phyloP scores from a whole-genome alignment of 2,113 vertebrate species.

The Romanogobio albipinnatus region DNA sequence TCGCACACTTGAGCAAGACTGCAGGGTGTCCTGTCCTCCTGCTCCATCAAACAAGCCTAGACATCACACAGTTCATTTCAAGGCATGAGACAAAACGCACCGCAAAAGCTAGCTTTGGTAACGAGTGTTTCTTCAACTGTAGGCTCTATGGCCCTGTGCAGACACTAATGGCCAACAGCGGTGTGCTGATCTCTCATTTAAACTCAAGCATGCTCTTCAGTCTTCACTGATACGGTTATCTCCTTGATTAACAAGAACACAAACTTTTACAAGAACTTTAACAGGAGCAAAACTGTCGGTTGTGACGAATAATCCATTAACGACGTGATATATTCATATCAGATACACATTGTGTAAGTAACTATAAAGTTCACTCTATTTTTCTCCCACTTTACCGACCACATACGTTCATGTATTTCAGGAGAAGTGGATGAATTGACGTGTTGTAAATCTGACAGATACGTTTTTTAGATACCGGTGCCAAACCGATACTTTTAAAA shows the following conservation, averaged over 20 bases:
- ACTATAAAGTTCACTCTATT: no score
- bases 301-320: no score
- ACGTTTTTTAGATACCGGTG: no score
- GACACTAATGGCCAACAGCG: background rate
- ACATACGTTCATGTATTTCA: no score
- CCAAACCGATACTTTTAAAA: no score
- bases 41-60: constrained; percentile 1
- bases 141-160: background rate
- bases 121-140: background rate
- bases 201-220: background rate
- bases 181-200: background rate
- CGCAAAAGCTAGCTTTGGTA: background rate
- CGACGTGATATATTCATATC: no score
- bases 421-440: no score
- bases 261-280: background rate
- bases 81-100: background rate
- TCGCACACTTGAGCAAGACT: background rate
- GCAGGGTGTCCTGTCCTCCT: background rate
- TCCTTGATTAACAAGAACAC: background rate
- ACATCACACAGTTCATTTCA: background rate
- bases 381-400: no score
- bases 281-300: background rate
- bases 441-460: no score
- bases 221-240: background rate
- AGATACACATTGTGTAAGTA: no score